Evolutionary conservation across 2,888 invertebrate species (phyloP).

Genomic region (Cerceris ruficornis): DNA sequence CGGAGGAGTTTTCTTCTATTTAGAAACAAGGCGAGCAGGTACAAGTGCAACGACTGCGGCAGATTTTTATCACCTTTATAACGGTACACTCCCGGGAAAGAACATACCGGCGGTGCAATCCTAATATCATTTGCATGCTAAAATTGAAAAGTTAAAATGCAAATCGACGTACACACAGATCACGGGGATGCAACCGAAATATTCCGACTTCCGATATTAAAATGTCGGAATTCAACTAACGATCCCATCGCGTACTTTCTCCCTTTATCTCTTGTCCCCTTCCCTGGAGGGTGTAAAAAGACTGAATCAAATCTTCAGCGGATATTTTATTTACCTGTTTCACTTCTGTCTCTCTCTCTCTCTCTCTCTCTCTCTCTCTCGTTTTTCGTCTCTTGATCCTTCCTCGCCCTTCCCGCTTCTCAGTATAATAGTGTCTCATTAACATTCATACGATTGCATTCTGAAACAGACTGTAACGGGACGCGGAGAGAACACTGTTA

Average conservation of each 20-base stretch:
- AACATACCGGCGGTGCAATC: conserved; percentile 7
- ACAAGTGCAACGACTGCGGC: not conserved
- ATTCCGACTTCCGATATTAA: not conserved
- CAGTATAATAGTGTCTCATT: not conserved
- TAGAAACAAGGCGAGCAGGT: not conserved
- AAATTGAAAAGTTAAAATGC: conserved; percentile 36
- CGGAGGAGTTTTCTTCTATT: conserved; percentile 8
- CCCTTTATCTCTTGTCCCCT: not conserved
- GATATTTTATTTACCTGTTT: no score
- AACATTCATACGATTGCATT: not conserved
- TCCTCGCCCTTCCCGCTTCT: not conserved
- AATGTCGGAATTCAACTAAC: not conserved
- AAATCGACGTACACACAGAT: conserved; percentile 21
- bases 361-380: no score
- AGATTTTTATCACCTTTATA: conserved; percentile 23
- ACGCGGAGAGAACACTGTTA: not conserved
- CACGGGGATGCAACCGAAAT: not conserved
- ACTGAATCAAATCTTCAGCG: no score
- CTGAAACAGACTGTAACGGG: not conserved
- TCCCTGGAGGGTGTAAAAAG: no score
- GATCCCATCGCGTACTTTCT: not conserved
- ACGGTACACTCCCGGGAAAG: not conserved
- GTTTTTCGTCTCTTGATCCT: not conserved
- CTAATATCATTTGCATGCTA: conserved; percentile 31
- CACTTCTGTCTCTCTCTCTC: no score